Base-by-base conservation (phyloP, 2,113 vertebrate genomes). In the Arizona elegans region DNA sequence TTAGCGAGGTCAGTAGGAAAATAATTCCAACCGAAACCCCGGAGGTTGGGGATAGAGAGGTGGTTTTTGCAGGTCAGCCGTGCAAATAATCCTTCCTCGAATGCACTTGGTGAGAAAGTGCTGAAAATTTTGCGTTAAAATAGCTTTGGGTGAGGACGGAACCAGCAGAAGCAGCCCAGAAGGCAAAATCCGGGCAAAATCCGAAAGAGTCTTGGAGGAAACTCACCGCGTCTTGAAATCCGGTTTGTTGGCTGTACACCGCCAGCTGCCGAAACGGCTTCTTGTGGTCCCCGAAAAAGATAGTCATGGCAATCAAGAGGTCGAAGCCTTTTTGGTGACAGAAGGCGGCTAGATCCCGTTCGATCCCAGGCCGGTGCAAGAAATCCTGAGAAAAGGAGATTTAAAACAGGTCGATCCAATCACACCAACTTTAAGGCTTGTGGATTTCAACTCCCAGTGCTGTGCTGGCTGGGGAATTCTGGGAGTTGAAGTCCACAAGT, bases 191-290 rank as follows among this genome's bases (percentile, higher is more conserved):
- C 23, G 21, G 59, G n/a, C n/a, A n/a, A n/a, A 47, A 47, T 47
- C 43, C 43, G 43, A 47, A 47, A 0, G 13, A 58, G 7, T 58
- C 58, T 62, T 3, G 58, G 3, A 62, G 58, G 8, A 62, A 62
- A 62, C 92, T 95, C 97, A 99, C 99, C 93, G 95, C 93, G 2
- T 95, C 88, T 19, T 96, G 98, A 92, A 98, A 97, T 8, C 95
- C 89, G 47, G 95, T 47, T 0, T 91, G 96, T 38, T 50, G 97
- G 95, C 99, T 98, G 97, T 98, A 99, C 26, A 99, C 94, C 0
- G 97, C 98, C 0, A 99, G 94, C 55, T 99, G 98, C 54, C 99
- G 97, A 15, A 96, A 97, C 43, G 99, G 99, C 93, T 99, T 97
- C 1, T 98, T 95, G n/a, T 4, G 91, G 4, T 98, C 55, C 0